A percentile compares a stretch with the other conserved stretches of the same genome.
Evolutionary conservation across 2,113 vertebrate genomes (phyloP).

Genomic region (Sphyrna mokarran): DNA sequence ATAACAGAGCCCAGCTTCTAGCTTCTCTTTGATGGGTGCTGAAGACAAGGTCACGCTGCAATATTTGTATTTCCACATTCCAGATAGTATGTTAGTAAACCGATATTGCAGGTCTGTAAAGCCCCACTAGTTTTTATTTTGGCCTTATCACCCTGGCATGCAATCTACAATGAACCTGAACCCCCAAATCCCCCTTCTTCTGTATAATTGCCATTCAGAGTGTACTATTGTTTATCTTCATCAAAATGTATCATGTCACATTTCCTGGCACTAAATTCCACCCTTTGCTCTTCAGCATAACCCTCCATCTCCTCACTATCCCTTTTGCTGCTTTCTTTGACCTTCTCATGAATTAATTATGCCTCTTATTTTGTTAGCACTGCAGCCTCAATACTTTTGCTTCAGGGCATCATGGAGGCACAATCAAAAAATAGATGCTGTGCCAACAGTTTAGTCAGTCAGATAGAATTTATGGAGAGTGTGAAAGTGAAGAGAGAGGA

Average conservation of each 20-base stretch:
- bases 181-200: neutral
- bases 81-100: neutral
- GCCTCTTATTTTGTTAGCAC: neutral
- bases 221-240: neutral
- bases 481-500: neutral
- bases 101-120: neutral
- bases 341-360: neutral
- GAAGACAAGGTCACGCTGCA: neutral
- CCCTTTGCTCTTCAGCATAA: neutral
- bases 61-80: neutral
- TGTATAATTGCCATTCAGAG: neutral
- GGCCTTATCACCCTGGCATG: neutral
- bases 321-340: neutral
- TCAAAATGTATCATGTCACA: neutral
- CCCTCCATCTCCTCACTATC: neutral
- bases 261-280: neutral
- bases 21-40: neutral
- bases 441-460: neutral
- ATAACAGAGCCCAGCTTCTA: neutral
- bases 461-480: neutral
- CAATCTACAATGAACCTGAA: neutral
- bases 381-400: neutral
- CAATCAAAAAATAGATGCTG: neutral
- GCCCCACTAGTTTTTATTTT: neutral
- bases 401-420: neutral